These are phyloP conservation scores for Bombus cullumanus DNA, from an alignment of 1,140 invertebrate genomes.

Conservation along the genomic window DNA sequence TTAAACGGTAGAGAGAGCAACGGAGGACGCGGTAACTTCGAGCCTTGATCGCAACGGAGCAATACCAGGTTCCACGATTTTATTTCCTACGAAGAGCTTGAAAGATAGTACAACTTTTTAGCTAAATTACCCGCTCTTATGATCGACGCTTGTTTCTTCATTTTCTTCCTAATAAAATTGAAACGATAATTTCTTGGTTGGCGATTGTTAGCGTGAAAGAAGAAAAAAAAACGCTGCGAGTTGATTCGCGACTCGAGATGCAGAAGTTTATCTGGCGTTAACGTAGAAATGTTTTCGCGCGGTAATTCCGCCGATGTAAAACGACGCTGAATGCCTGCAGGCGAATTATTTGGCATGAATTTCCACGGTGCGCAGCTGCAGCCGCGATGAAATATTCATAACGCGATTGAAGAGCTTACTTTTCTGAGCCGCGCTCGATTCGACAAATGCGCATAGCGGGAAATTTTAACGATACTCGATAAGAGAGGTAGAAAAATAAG, in stretches of 20 bases:
- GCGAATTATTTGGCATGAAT: slow-evolving; percentile 39
- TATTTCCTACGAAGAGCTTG: background rate
- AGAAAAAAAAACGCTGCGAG: background rate
- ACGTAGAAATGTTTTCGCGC: background rate
- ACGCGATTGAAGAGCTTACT: slow-evolving; percentile 54
- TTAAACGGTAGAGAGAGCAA: slow-evolving; percentile 56
- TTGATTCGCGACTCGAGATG: background rate
- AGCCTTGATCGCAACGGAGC: background rate
- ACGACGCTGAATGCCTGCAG: background rate
- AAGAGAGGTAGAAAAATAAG: background rate
- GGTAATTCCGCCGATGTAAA: slow-evolving; percentile 27
- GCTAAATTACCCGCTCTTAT: background rate
- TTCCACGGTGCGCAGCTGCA: slow-evolving; percentile 26
- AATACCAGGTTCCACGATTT: background rate
- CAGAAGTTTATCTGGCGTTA: background rate
- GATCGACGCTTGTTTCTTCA: background rate
- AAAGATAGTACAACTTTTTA: background rate
- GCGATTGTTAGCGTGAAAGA: background rate
- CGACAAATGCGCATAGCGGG: slow-evolving; percentile 25
- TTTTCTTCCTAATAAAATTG: background rate
- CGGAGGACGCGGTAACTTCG: background rate
- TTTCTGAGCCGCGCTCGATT: slow-evolving; percentile 18
- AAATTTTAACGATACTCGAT: slow-evolving; percentile 34
- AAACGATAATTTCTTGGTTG: background rate
- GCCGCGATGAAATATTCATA: slow-evolving; percentile 47